Conservation (phyloP, 2,797 vertebrate species). For the Chrysolophus pictus region DNA sequence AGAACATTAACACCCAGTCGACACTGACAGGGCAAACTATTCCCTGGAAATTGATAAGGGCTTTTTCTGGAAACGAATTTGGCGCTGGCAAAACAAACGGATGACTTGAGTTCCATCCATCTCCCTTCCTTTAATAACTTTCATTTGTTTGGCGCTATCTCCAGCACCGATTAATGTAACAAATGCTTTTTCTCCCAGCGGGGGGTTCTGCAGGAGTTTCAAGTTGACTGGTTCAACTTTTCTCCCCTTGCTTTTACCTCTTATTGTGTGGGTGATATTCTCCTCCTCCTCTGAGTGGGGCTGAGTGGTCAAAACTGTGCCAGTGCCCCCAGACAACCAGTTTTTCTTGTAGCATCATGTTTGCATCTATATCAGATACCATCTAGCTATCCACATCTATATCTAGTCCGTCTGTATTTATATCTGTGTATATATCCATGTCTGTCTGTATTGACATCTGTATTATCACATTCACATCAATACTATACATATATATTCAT, state of each 20-base stretch:
- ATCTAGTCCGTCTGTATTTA: background rate
- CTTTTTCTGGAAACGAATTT: conserved; percentile 75
- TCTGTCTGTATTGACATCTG: background rate
- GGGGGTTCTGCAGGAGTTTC: conserved; percentile 18
- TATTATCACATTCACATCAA: background rate
- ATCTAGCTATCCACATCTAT: no score
- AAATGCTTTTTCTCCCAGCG: conserved; percentile 57
- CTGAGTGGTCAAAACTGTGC: background rate
- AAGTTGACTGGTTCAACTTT: background rate
- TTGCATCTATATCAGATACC: background rate
- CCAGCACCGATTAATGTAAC: conserved; percentile 62
- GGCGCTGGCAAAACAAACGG: conserved; percentile 70
- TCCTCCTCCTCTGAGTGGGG: background rate
- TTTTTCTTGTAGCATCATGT: background rate
- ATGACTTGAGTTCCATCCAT: conserved; percentile 55
- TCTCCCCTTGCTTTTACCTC: background rate
- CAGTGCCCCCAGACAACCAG: background rate
- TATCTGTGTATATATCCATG: no score
- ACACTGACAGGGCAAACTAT: conserved; percentile 61
- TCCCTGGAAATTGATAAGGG: conserved; percentile 76
- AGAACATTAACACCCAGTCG: conserved; percentile 68
- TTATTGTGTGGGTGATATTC: fast-evolving
- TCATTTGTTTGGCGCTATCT: conserved; percentile 64
- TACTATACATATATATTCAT: background rate
- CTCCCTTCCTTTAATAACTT: conserved; percentile 77